phyloP scores from a whole-genome alignment of 2,113 vertebrate species.

The Picathartes gymnocephalus region DNA sequence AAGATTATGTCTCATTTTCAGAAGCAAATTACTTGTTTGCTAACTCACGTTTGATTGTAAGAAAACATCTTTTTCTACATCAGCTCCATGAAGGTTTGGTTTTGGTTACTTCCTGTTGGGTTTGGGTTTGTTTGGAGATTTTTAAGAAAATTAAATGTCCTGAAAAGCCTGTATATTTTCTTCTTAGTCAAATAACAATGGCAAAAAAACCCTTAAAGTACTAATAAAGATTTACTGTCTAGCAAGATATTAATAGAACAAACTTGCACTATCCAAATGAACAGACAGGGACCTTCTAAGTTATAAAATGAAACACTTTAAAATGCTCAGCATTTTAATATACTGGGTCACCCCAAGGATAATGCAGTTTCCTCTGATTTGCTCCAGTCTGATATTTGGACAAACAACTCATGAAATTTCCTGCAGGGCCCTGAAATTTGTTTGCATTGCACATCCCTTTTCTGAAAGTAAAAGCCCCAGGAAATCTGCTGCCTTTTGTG shows the following conservation, averaged over 20 bases:
- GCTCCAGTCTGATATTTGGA: not conserved
- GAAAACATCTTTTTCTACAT: not conserved
- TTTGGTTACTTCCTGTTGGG: not conserved
- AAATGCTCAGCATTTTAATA: not conserved
- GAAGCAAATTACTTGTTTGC: not conserved
- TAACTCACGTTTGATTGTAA: not conserved
- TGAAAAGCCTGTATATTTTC: not conserved
- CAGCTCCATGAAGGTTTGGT: not conserved
- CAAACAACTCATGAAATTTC: not conserved
- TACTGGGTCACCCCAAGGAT: not conserved
- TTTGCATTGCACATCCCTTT: not conserved
- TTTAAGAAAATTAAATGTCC: not conserved
- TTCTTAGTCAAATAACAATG: not conserved
- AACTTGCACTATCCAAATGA: not conserved
- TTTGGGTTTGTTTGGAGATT: accelerated
- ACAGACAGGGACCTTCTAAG: not conserved
- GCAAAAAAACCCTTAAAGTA: not conserved
- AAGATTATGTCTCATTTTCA: not conserved
- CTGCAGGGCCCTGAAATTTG: not conserved
- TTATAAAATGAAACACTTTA: not conserved
- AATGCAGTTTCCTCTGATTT: not conserved
- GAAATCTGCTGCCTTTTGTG: not conserved
- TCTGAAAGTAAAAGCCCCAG: not conserved
- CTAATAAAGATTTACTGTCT: not conserved
- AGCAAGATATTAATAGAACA: not conserved